phyloP scores from a whole-genome alignment of 30 jellyfish, hydroid and myxozoan genomes.

The Aurelia aurita complex sp. Pacific region DNA sequence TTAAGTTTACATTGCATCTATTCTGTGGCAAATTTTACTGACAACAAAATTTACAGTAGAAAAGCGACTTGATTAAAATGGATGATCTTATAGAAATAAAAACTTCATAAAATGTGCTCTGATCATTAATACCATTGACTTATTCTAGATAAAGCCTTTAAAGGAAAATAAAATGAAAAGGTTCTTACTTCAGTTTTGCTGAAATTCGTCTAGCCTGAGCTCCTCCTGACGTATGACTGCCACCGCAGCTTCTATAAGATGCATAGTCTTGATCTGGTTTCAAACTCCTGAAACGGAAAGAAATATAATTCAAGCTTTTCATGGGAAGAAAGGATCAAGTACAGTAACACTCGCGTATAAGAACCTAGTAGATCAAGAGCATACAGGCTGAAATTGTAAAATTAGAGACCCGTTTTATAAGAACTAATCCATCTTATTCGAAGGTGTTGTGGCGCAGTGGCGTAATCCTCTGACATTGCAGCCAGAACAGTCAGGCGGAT shows the following conservation, averaged over 20 bases:
- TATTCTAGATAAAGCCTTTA: too few species aligned
- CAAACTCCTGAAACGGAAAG: constrained; percentile 34
- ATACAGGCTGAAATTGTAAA: not conserved
- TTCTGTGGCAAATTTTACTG: too few species aligned
- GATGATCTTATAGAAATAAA: too few species aligned
- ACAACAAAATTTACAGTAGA: too few species aligned
- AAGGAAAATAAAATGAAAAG: not conserved
- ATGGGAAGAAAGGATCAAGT: not conserved
- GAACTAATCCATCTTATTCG: not conserved
- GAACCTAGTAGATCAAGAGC: not conserved
- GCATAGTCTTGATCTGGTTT: constrained; percentile 51
- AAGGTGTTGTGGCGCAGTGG: too few species aligned
- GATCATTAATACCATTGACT: too few species aligned
- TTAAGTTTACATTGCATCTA: too few species aligned
- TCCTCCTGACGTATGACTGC: constrained; percentile 59
- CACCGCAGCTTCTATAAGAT: constrained; percentile 63
- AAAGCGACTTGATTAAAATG: too few species aligned
- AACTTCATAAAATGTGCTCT: too few species aligned
- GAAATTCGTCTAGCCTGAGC: constrained; percentile 49
- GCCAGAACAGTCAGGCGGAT: too few species aligned
- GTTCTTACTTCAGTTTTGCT: constrained; percentile 58
- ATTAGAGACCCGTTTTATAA: not conserved
- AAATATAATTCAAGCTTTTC: not conserved
- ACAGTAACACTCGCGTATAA: not conserved
- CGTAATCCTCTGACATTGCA: too few species aligned